Evolutionary conservation across 2,797 vertebrate genomes (phyloP), one percentile per base, ranked within the genome.

Genomic region (Melanogrammus aeglefinus): DNA sequence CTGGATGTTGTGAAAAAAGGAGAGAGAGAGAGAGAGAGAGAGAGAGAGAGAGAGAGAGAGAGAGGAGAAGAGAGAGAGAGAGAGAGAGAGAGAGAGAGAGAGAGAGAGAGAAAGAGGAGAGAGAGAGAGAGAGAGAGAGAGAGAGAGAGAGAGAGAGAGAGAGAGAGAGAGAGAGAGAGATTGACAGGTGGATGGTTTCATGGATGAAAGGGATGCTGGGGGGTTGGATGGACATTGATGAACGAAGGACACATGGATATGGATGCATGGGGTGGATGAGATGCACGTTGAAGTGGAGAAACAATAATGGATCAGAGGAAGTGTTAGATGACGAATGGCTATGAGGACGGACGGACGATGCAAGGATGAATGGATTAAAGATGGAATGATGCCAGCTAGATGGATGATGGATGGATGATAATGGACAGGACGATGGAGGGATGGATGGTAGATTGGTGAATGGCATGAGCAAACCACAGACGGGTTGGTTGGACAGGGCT

Each of bases 401-500:
- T 57, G 14, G 47, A 57, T 14, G 18, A 57, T 57, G 18, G 16
- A 57, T 57, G 16, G 31, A 33, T 33, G 31, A 33, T 33, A 33
- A 33, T 33, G 31, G 31, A 33, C 31, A 14, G 13, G 33, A 31
- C 27, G 66, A 76, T 75, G 13, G 10, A 63, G 69, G 39, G 63
- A 76, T 38, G 47, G 66, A 77, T 75, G 21, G 10, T 63, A 69
- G 39, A 76, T 29, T 35, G 69, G 51, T 57, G 27, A 39, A 79
- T 57, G 70, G 69, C 44, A 24, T 33, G 72, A 77, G 66, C 75
- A 35, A 79, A 51, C 90, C 84, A 88, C 86, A 93, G 95, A 96
- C 96, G 93, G 93, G 90, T 13, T 29, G 31, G 24, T 81, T 88
- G 94, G 92, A 94, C 94, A 85, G 92, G 89, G 89, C 88, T 92